Conservation (phyloP, 1,140 invertebrate species). For the Cyphomyrmex costatus region DNA sequence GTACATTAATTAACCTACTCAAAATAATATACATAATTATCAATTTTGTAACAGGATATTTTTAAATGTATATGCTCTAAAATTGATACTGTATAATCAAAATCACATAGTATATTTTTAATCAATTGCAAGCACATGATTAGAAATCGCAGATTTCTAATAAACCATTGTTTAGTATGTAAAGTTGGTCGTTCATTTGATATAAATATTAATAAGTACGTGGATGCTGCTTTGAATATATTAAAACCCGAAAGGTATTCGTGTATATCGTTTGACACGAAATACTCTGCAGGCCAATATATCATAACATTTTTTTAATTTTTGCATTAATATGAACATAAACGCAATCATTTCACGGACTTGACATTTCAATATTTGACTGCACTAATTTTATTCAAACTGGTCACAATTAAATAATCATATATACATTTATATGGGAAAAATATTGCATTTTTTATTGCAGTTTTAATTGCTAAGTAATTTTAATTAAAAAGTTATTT, state of each 20-base stretch:
- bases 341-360: neutral
- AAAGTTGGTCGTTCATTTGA: constrained; percentile 35
- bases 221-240: constrained; percentile 64
- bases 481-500: too few relatives aligned
- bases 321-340: constrained; percentile 19
- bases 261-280: constrained; percentile 27
- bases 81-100: constrained; percentile 44
- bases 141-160: constrained; percentile 61
- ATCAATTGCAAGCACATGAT: neutral
- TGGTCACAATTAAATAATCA: too few relatives aligned
- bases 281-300: neutral
- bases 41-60: constrained; percentile 4
- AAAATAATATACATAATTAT: neutral
- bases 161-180: constrained; percentile 66
- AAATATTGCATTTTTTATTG: too few relatives aligned
- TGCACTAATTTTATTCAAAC: too few relatives aligned
- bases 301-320: constrained; percentile 41
- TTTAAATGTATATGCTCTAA: constrained; percentile 1
- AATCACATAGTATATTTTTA: constrained; percentile 38
- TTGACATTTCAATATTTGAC: too few relatives aligned
- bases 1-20: neutral
- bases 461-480: too few relatives aligned
- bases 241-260: constrained; percentile 37
- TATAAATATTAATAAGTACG: constrained; percentile 74
- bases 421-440: too few relatives aligned